These are phyloP conservation scores for Eumeta japonica DNA, from an alignment of 1,140 invertebrate genomes.

Conservation along the genomic window DNA sequence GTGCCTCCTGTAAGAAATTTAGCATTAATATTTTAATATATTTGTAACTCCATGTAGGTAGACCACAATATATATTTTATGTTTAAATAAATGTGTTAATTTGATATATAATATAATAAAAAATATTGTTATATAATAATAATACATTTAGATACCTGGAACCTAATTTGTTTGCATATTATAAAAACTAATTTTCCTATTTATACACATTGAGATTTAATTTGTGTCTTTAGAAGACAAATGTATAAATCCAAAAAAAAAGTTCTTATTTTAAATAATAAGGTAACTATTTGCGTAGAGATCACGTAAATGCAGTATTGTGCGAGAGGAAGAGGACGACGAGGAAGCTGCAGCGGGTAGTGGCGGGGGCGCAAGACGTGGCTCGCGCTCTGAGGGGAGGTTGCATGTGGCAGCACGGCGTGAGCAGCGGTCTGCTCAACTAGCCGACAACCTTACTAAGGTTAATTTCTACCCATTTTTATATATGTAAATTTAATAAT, in stretches of 20 bases:
- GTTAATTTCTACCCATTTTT: constrained; percentile 13
- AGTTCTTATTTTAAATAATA: no score
- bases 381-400: constrained; percentile 64
- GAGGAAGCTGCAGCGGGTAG: constrained; percentile 65
- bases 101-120: neutral
- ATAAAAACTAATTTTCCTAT: no score
- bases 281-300: constrained; percentile 47
- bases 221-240: no score
- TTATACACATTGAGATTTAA: no score
- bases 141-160: no score
- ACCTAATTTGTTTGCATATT: no score
- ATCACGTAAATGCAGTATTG: constrained; percentile 83
- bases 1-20: constrained; percentile 58
- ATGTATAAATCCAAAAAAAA: neutral
- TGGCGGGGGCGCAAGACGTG: constrained; percentile 53
- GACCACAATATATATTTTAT: neutral
- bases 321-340: constrained; percentile 82
- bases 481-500: neutral
- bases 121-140: neutral
- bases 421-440: constrained; percentile 16
- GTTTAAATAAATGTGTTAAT: no score
- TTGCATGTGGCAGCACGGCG: constrained; percentile 58
- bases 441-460: constrained; percentile 36
- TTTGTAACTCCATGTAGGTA: neutral
- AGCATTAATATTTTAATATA: no score